phyloP scores from a whole-genome alignment of 2,888 invertebrate species.

The Morpho achilles region DNA sequence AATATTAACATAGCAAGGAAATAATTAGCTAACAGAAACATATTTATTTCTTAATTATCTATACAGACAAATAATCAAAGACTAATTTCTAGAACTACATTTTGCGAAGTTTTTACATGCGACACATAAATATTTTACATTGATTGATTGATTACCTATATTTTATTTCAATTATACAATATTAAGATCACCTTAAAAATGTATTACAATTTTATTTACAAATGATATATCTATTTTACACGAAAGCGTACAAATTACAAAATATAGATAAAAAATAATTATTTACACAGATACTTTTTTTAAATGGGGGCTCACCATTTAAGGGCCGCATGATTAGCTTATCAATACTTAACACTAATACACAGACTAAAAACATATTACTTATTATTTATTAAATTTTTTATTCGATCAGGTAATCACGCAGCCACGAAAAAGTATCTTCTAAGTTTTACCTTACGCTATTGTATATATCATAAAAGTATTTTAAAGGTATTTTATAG shows the following conservation, averaged over 20 bases:
- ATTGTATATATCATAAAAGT: not conserved
- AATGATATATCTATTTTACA: constrained; percentile 14
- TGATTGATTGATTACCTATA: constrained; percentile 1
- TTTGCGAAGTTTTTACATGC: constrained; percentile 15
- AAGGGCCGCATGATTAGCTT: constrained; percentile 47
- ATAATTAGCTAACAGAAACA: too few relatives aligned
- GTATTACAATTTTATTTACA: constrained; percentile 31
- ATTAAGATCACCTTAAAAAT: constrained; percentile 13
- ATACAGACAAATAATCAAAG: too few relatives aligned
- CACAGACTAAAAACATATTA: constrained; percentile 23
- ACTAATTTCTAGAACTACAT: constrained; percentile 12
- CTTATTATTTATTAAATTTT: constrained; percentile 7
- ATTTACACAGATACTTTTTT: constrained; percentile 48
- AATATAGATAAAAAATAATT: constrained; percentile 13
- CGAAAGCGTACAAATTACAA: constrained; percentile 10
- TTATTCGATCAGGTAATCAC: constrained; percentile 47
- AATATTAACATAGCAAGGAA: too few relatives aligned
- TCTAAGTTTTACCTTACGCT: constrained; percentile 4
- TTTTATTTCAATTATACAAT: constrained; percentile 17
- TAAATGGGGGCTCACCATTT: constrained; percentile 74
- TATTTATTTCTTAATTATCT: too few relatives aligned
- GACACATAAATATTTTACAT: constrained; percentile 18
- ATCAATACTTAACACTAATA: constrained; percentile 35
- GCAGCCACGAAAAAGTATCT: constrained; percentile 58
- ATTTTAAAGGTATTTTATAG: not conserved